Percentiles rank a stretch among this genome's conserved stretches.
Conservation (phyloP, 2,888 invertebrate genomes). For the Scaptomyza tumidula region DNA sequence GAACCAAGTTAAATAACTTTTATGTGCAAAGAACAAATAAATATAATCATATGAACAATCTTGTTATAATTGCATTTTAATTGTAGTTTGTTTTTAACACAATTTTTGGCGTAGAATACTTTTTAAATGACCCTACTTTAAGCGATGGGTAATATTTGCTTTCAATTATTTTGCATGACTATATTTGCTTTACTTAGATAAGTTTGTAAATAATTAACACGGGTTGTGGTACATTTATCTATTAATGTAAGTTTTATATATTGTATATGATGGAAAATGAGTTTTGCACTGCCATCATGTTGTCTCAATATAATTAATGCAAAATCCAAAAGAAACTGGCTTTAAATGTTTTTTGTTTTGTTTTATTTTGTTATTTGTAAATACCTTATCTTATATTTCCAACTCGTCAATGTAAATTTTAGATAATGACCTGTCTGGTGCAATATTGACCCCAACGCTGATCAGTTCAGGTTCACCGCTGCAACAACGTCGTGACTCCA, state of each 20-base stretch:
- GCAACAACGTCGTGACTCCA: conserved; percentile 82
- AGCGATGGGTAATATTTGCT: conserved; percentile 11
- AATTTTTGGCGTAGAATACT: conserved; percentile 2
- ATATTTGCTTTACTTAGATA: conserved; percentile 29
- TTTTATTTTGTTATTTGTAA: conserved; percentile 5
- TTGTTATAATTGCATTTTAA: conserved; percentile 62
- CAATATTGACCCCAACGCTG: conserved; percentile 56
- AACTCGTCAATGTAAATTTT: conserved; percentile 45
- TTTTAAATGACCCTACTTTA: conserved; percentile 15
- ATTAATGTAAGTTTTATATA: conserved; percentile 18
- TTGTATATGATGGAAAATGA: conserved; percentile 3
- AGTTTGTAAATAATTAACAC: conserved; percentile 47
- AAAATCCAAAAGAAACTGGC: too few species aligned
- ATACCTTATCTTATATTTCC: conserved; percentile 21
- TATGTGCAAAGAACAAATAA: conserved; percentile 56
- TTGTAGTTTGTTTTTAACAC: conserved; percentile 50
- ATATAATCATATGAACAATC: conserved; percentile 63
- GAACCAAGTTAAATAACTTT: conserved; percentile 26
- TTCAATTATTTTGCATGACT: conserved; percentile 34
- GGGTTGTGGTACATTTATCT: conserved; percentile 21
- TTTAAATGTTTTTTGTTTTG: conserved; percentile 1
- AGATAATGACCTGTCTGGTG: conserved; percentile 62
- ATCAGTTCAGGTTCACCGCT: conserved; percentile 73
- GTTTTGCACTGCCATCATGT: conserved; percentile 12
- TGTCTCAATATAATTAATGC: background rate